Evolutionary conservation across 2,888 invertebrate genomes (phyloP).

Genomic region (Eulithis prunata): DNA sequence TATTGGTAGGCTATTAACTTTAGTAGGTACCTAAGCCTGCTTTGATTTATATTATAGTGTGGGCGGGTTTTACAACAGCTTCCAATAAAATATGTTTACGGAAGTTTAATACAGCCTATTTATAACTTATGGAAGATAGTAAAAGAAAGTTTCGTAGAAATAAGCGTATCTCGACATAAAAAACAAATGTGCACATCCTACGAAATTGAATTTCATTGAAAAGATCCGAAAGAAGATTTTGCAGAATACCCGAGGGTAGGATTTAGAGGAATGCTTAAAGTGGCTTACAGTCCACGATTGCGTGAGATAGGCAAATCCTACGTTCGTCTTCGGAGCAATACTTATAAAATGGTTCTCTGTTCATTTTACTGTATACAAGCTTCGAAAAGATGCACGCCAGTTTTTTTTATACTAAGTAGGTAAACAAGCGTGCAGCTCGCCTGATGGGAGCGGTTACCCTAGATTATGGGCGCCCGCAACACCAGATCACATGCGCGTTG

Average conservation of each 20-base stretch:
- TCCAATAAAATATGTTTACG: background rate
- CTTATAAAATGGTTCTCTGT: slow-evolving; percentile 56
- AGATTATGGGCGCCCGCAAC: too few relatives aligned
- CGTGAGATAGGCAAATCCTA: slow-evolving; percentile 72
- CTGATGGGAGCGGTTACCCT: too few relatives aligned
- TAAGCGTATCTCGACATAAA: slow-evolving; percentile 48
- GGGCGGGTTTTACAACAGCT: background rate
- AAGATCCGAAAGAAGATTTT: slow-evolving; percentile 71
- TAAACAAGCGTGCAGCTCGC: too few relatives aligned
- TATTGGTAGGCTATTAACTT: too few relatives aligned
- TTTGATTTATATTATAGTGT: too few relatives aligned
- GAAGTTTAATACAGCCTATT: slow-evolving; percentile 8
- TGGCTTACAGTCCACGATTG: slow-evolving; percentile 73
- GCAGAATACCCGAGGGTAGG: slow-evolving; percentile 62
- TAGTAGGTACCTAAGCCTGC: too few relatives aligned
- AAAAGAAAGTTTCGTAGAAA: slow-evolving; percentile 47
- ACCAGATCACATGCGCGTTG: too few relatives aligned
- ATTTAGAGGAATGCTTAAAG: slow-evolving; percentile 71
- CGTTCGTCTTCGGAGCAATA: slow-evolving; percentile 57
- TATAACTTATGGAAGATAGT: slow-evolving; percentile 27
- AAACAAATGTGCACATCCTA: slow-evolving; percentile 63
- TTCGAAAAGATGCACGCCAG: too few relatives aligned
- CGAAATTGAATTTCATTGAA: slow-evolving; percentile 78
- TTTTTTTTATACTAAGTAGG: too few relatives aligned
- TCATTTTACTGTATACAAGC: slow-evolving; percentile 29